Percentiles rank a stretch among this genome's conserved stretches.
phyloP scores from a whole-genome alignment of 2,888 invertebrate genomes.

The Theretra japonica region DNA sequence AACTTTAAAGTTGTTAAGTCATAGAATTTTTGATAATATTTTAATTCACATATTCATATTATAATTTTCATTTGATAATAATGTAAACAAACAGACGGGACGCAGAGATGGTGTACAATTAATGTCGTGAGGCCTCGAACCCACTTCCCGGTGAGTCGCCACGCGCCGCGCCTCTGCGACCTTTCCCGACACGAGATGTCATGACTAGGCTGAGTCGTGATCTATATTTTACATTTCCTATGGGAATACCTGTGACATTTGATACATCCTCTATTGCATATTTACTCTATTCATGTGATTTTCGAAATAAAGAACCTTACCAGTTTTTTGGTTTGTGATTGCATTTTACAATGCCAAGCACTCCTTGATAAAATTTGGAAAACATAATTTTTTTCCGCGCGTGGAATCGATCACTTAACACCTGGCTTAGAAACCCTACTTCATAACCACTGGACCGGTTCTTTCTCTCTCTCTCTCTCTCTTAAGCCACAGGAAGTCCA shows the following conservation, averaged over 20 bases:
- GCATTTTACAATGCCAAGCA: no score
- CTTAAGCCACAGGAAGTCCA: no score
- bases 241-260: neutral
- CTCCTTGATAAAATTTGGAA: no score
- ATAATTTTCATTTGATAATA: neutral
- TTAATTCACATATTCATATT: neutral
- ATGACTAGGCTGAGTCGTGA: neutral
- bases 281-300: neutral
- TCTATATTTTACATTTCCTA: neutral
- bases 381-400: no score
- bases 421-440: no score
- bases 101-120: neutral
- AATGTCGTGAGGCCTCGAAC: slow-evolving; percentile 17
- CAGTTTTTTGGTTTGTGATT: no score
- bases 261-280: neutral
- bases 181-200: slow-evolving; percentile 12
- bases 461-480: no score
- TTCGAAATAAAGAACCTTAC: no score
- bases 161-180: neutral
- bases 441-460: no score
- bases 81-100: neutral
- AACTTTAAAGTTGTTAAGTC: no score
- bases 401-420: no score
- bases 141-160: slow-evolving; percentile 13
- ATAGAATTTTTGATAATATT: no score